These are phyloP conservation scores for Notodonta ziczac DNA, from an alignment of 2,888 invertebrate species.

Conservation along the genomic window DNA sequence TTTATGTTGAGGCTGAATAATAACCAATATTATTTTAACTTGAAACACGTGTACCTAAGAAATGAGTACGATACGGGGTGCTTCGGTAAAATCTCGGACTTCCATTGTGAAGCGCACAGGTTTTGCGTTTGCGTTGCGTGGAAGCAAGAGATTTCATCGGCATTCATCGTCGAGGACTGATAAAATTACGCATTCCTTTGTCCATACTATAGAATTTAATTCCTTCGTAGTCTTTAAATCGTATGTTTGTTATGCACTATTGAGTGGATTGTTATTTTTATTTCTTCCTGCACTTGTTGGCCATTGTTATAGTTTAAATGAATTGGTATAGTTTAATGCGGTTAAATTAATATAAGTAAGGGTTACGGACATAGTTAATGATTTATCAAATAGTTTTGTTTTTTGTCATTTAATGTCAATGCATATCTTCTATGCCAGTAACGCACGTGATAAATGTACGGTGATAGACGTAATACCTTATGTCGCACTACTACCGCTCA, in stretches of 20 bases:
- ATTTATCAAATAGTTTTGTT: conserved; percentile 52
- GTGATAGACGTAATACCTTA: conserved; percentile 69
- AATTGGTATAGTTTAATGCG: conserved; percentile 64
- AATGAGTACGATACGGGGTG: conserved; percentile 18
- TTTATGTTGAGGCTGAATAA: conserved; percentile 34
- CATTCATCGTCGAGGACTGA: conserved; percentile 29
- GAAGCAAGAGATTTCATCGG: neutral
- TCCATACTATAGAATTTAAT: conserved; percentile 31
- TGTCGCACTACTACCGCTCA: conserved; percentile 45
- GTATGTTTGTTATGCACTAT: conserved; percentile 75
- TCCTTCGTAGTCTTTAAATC: conserved; percentile 31
- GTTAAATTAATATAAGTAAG: conserved; percentile 67
- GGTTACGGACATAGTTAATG: conserved; percentile 73
- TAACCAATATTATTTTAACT: conserved; percentile 33
- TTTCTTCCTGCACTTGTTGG: conserved; percentile 73
- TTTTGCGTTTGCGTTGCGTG: neutral
- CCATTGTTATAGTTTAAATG: conserved; percentile 68
- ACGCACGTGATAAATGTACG: conserved; percentile 79
- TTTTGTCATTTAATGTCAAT: conserved; percentile 67
- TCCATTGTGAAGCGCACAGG: neutral
- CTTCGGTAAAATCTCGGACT: neutral
- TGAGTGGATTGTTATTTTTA: conserved; percentile 71
- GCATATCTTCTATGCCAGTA: conserved; percentile 78
- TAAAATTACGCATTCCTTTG: conserved; percentile 33
- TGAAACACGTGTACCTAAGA: conserved; percentile 29